Evolutionary conservation across 2,797 vertebrate genomes (phyloP).

Genomic region (Aselliscus stoliczkanus): DNA sequence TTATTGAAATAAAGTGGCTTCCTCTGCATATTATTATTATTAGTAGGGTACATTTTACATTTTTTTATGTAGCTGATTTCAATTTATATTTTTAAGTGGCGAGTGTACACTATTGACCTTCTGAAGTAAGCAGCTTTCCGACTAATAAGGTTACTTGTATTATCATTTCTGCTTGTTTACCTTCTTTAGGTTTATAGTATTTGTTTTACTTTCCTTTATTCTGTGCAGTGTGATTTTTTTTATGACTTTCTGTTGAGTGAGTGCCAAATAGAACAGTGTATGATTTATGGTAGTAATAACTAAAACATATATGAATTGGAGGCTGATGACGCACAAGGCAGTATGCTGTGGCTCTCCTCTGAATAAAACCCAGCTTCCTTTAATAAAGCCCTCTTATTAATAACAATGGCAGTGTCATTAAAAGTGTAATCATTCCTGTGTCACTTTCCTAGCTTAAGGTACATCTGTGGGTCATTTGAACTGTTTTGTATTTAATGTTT

Average conservation of each 20-base stretch:
- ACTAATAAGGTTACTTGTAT: background rate
- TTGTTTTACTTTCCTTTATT: conserved; percentile 43
- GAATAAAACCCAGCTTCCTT: background rate
- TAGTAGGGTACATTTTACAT: background rate
- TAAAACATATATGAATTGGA: conserved; percentile 60
- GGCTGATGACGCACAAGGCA: conserved; percentile 40
- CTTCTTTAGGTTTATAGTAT: conserved; percentile 18
- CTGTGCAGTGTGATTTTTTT: conserved; percentile 31
- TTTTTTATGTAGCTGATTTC: conserved; percentile 7
- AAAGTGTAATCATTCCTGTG: background rate
- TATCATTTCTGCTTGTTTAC: background rate
- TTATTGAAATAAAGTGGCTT: conserved; percentile 51
- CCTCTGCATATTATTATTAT: conserved; percentile 11
- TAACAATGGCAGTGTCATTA: background rate
- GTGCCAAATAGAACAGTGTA: background rate
- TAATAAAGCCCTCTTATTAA: conserved; percentile 28
- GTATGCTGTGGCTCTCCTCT: background rate
- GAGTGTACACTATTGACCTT: background rate
- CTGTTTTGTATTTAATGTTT: background rate
- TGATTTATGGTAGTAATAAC: conserved; percentile 60
- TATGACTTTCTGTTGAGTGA: conserved; percentile 18
- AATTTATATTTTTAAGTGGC: conserved; percentile 21
- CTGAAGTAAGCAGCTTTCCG: conserved; percentile 35
- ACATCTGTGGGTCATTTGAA: background rate
- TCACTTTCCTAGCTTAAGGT: background rate